These are phyloP conservation scores for Aplidium turbinatum DNA, from an alignment of 23 tunicate species.

Conservation along the genomic window DNA sequence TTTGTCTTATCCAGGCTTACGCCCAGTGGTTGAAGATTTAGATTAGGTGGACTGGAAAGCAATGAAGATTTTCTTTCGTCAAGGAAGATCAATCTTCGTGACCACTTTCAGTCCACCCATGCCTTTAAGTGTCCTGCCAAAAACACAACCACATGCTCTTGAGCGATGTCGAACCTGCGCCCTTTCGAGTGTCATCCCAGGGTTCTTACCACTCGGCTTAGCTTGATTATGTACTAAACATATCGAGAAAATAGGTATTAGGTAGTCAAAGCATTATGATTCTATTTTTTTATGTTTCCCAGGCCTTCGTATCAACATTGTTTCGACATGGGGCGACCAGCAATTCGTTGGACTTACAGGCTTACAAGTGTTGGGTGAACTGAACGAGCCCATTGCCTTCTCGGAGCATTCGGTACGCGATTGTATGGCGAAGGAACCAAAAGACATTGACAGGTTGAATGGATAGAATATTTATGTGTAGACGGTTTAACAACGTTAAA, in stretches of 20 bases:
- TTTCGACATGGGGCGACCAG: conserved; percentile 61
- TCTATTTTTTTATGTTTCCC: neutral
- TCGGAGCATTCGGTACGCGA: conserved; percentile 5
- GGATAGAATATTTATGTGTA: too few relatives aligned
- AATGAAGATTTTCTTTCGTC: too few relatives aligned
- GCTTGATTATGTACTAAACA: neutral
- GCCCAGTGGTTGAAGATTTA: too few relatives aligned
- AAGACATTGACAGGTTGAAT: neutral
- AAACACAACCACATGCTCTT: too few relatives aligned
- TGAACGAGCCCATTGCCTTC: conserved; percentile 23
- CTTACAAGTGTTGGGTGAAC: conserved; percentile 43
- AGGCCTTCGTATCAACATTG: conserved; percentile 31
- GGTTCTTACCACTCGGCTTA: neutral
- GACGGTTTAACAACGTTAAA: too few relatives aligned
- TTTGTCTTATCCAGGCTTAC: too few relatives aligned
- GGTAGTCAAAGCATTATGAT: neutral
- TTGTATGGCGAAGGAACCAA: neutral
- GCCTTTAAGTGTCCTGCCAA: too few relatives aligned
- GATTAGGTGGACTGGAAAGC: too few relatives aligned
- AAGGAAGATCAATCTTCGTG: too few relatives aligned
- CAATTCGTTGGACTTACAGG: conserved; percentile 57
- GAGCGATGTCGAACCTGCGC: neutral
- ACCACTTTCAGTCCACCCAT: too few relatives aligned
- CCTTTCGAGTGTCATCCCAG: neutral
- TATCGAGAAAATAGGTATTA: neutral